Percentiles rank a stretch among this genome's conserved stretches.
phyloP scores from a whole-genome alignment of 2,797 vertebrate genomes.

The Acanthiza pusilla region DNA sequence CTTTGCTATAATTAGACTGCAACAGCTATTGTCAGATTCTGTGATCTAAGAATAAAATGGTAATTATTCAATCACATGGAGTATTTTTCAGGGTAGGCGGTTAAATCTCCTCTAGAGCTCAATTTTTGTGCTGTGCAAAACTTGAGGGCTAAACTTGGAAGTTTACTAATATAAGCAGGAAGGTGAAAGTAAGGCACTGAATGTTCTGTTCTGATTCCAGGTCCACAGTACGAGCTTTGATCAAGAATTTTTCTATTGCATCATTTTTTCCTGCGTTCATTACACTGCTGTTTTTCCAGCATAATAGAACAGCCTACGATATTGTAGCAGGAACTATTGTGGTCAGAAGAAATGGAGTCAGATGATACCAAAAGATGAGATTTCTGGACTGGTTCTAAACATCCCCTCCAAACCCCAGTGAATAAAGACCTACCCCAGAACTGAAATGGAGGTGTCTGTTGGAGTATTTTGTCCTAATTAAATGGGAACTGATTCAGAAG shows the following conservation, averaged over 20 bases:
- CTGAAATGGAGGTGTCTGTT: conserved; percentile 13
- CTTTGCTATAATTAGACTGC: not conserved
- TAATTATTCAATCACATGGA: not conserved
- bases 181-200: not conserved
- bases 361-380: conserved; percentile 79
- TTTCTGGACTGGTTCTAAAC: conserved; percentile 40
- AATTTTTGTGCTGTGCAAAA: not conserved
- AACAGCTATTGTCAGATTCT: not conserved
- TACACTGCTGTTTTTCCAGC: conserved; percentile 96
- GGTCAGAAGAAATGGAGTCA: conserved; percentile 87
- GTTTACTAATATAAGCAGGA: not conserved
- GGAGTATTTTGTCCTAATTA: conserved; percentile 47
- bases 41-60: not conserved
- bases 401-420: not conserved
- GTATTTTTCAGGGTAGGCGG: not conserved
- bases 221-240: conserved; percentile 93
- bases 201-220: conserved; percentile 74
- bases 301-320: conserved; percentile 98
- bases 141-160: not conserved
- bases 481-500: conserved; percentile 45
- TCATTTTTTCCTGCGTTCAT: conserved; percentile 98
- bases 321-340: conserved; percentile 98
- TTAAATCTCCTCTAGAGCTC: not conserved
- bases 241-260: conserved; percentile 99
- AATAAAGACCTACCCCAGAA: conserved; percentile 32